Conservation (phyloP, 2,113 vertebrate genomes). For the Potamarius usumacintae region DNA sequence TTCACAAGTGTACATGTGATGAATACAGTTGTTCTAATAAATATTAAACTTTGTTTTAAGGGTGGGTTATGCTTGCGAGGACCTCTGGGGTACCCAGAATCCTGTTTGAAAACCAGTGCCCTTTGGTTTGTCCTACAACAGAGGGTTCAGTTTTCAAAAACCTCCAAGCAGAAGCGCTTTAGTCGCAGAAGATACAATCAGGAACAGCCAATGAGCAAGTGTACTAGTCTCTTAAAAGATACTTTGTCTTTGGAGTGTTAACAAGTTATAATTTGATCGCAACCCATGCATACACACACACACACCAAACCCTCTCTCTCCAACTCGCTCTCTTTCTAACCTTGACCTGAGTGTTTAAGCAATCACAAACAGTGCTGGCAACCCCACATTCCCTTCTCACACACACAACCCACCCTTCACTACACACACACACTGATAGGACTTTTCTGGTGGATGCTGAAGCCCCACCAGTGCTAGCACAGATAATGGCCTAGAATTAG, state of each 20-base stretch:
- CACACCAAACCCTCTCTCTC: background rate
- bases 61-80: background rate
- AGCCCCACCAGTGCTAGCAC: slow-evolving; percentile 82
- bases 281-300: background rate
- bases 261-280: background rate
- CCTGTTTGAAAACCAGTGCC: background rate
- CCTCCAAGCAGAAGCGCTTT: background rate
- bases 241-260: background rate
- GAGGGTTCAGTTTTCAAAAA: background rate
- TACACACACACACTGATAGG: slow-evolving; percentile 53
- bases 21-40: too few species aligned
- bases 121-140: background rate
- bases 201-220: background rate
- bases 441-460: slow-evolving; percentile 74
- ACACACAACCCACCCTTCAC: slow-evolving; percentile 5
- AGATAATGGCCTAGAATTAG: slow-evolving; percentile 84
- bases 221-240: background rate
- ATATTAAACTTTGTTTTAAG: too few species aligned
- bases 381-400: slow-evolving; percentile 27
- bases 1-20: background rate
- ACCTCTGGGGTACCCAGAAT: background rate
- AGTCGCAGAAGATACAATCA: background rate
- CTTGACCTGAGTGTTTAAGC: slow-evolving; percentile 36
- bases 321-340: background rate
- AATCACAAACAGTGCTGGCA: slow-evolving; percentile 34